Percentiles rank a stretch among this genome's conserved stretches.
These are phyloP conservation scores for Synanthedon vespiformis DNA, from an alignment of 2,888 invertebrate species.

Conservation along the genomic window DNA sequence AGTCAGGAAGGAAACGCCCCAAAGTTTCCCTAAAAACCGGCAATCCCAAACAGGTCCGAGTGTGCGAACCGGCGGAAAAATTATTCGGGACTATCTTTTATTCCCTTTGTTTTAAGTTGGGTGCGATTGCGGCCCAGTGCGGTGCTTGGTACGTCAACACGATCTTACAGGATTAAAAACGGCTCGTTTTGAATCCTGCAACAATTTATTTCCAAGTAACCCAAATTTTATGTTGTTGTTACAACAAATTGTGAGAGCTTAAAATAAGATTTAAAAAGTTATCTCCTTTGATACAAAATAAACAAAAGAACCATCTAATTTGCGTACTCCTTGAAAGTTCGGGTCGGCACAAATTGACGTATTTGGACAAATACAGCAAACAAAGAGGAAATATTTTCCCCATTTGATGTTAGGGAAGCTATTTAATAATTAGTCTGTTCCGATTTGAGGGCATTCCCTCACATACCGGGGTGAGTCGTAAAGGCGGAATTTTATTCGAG, in stretches of 20 bases:
- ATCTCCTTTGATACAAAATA: slow-evolving; percentile 36
- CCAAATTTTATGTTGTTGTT: background rate
- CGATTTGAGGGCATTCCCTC: slow-evolving; percentile 26
- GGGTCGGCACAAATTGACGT: slow-evolving; percentile 42
- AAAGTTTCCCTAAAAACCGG: slow-evolving; percentile 16
- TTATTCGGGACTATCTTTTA: slow-evolving; percentile 57
- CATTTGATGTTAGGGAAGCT: slow-evolving; percentile 14
- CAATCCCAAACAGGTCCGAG: slow-evolving; percentile 53
- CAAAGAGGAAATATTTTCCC: slow-evolving; percentile 22
- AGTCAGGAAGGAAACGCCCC: slow-evolving; percentile 59
- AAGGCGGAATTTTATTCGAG: slow-evolving; percentile 36
- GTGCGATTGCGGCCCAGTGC: slow-evolving; percentile 22
- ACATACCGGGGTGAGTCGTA: slow-evolving; percentile 32
- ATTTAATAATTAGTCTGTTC: slow-evolving; percentile 42
- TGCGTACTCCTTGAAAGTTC: slow-evolving; percentile 29
- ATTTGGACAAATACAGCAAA: slow-evolving; percentile 44
- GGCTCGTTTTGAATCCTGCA: background rate
- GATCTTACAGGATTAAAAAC: slow-evolving; percentile 12
- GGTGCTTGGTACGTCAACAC: slow-evolving; percentile 16
- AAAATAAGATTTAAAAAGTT: slow-evolving; percentile 50
- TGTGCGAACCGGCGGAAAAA: slow-evolving; percentile 46
- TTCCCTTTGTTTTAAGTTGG: slow-evolving; percentile 60
- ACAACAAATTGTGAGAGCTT: slow-evolving; percentile 22
- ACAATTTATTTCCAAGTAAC: slow-evolving; percentile 3
- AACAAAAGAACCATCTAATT: slow-evolving; percentile 47